These are phyloP conservation scores for Zaprionus lineosus DNA, from an alignment of 2,888 invertebrate species.

Conservation along the genomic window DNA sequence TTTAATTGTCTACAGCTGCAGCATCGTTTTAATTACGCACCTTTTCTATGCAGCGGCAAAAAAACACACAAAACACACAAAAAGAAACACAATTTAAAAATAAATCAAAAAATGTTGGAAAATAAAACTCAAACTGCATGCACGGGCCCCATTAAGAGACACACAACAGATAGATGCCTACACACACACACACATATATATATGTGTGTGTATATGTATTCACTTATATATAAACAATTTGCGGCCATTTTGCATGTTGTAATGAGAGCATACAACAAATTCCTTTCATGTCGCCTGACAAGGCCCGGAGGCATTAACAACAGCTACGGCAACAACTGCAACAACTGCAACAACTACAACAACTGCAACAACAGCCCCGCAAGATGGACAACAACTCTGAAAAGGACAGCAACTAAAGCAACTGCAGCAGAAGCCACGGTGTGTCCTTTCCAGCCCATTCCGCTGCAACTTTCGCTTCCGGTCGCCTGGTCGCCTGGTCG, in stretches of 20 bases:
- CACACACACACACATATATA: background rate
- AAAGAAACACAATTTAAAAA: slow-evolving; percentile 53
- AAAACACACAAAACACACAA: slow-evolving; percentile 8
- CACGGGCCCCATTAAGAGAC: slow-evolving; percentile 11
- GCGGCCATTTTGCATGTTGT: slow-evolving; percentile 53
- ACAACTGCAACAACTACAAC: slow-evolving; percentile 11
- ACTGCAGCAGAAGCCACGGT: background rate
- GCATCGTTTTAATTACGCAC: slow-evolving; percentile 74
- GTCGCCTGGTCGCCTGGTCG: no score
- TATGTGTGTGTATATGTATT: no score
- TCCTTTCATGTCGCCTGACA: slow-evolving; percentile 47
- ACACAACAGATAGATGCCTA: background rate
- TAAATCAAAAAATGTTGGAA: no score
- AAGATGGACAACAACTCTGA: slow-evolving; percentile 17
- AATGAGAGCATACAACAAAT: slow-evolving; percentile 59
- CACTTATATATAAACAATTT: slow-evolving; percentile 33
- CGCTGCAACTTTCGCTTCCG: no score
- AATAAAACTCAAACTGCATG: slow-evolving; percentile 54
- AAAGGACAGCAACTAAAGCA: slow-evolving; percentile 4
- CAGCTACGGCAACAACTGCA: slow-evolving; percentile 1
- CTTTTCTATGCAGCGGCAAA: slow-evolving; percentile 49
- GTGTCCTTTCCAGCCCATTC: slow-evolving; percentile 23
- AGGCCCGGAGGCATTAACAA: slow-evolving; percentile 31
- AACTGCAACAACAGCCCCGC: slow-evolving; percentile 15
- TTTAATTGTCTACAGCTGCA: slow-evolving; percentile 62